Base-by-base conservation (phyloP, 2,113 vertebrate genomes). In the Larimichthys polyactis region DNA sequence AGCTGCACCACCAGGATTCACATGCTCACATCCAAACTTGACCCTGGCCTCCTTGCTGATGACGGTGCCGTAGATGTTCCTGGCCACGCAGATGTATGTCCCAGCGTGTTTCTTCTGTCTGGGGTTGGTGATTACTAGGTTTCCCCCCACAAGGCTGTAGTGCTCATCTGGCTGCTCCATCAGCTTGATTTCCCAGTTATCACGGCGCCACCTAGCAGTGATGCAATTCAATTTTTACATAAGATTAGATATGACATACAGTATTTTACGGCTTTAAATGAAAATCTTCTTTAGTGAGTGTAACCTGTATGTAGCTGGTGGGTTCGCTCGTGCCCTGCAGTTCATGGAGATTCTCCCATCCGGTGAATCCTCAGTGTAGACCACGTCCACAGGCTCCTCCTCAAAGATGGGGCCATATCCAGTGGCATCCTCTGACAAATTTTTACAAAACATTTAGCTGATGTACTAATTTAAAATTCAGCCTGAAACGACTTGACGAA, bases 351-450 rank as follows among this genome's bases (percentile, higher is more conserved):
- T 96, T 83, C 97, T 97, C 72, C 93, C 95, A 89, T 99, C 98
- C 0, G 96, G 96, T 1, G 97, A 99, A 88, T 99, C 98, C 86
- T 99, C 97, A 7, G 95, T 96, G 83, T 99, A 99, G 81, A 99
- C 96, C 14, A 98, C 97, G 90, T 99, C 97, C 55, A 98, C 95
- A 4, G 98, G 98, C 49, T 99, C 97, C 81, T 99, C 98, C 92
- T 99, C 98, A 96, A 99, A 99, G 90, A 99, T 96, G 0, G 98
- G 98, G 19, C 98, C 98, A 79, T 98, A 98, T 69, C 97, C 96
- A 91, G 97, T 99, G 58, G 97, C 97, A 79, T 99, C 98, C 76
- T 99, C 98, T 97, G 93, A 90, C 82, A 62, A 17, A 78, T 40
- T 46, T 46, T 11, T 1, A 74, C 15, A 85, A 8, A 36, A 52